These are phyloP conservation scores for Actinemys pallida DNA, from an alignment of 2,113 vertebrate genomes.

Conservation along the genomic window DNA sequence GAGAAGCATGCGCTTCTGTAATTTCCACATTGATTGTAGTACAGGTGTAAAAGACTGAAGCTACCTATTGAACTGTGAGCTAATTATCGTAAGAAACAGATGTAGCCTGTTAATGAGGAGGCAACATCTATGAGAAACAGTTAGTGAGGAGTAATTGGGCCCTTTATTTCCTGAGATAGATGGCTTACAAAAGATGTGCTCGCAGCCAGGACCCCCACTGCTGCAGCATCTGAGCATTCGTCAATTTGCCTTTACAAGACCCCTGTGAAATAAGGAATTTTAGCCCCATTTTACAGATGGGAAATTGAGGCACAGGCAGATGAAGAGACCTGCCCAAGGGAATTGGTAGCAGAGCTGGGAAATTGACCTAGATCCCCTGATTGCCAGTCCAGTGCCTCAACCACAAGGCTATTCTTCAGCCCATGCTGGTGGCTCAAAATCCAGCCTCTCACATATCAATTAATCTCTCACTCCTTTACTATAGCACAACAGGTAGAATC, in stretches of 20 bases:
- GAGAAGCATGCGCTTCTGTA: constrained; percentile 73
- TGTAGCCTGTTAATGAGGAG: constrained; percentile 84
- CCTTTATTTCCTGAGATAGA: constrained; percentile 18
- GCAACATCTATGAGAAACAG: constrained; percentile 42
- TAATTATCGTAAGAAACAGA: constrained; percentile 85
- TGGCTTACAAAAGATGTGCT: not conserved
- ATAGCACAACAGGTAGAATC: not conserved
- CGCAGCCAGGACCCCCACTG: not conserved
- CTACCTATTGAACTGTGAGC: constrained; percentile 83
- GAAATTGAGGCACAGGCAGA: not conserved
- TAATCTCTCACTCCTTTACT: constrained; percentile 17
- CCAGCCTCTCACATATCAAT: not conserved
- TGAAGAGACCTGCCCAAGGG: not conserved
- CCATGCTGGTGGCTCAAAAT: not conserved
- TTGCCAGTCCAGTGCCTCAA: not conserved
- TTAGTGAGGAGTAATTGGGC: constrained; percentile 45
- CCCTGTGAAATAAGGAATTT: not conserved
- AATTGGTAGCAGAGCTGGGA: not conserved
- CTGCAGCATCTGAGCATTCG: not conserved
- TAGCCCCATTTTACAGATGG: not conserved
- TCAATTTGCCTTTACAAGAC: not conserved
- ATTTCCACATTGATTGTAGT: constrained; percentile 76
- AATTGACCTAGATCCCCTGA: not conserved
- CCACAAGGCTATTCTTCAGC: not conserved
- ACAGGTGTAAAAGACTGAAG: constrained; percentile 80